phyloP scores from a whole-genome alignment of 2,113 vertebrate species.

The Myotis brandtii region DNA sequence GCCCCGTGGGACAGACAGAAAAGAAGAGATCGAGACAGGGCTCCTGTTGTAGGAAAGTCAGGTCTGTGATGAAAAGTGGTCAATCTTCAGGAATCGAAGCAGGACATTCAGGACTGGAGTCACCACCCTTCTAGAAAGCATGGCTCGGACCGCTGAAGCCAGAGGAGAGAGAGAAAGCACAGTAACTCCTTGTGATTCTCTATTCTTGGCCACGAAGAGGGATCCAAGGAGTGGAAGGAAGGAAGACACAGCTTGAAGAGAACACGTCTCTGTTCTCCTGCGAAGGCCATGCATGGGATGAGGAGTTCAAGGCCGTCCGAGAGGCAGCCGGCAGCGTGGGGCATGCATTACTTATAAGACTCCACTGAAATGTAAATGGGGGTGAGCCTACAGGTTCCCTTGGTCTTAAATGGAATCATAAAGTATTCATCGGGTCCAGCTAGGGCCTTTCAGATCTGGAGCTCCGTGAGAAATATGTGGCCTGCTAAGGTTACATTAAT shows the following conservation, averaged over 20 bases:
- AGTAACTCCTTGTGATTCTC: not conserved
- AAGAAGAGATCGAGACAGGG: not conserved
- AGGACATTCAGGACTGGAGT: no score
- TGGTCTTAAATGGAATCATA: conserved; percentile 83
- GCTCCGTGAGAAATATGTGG: conserved; percentile 76
- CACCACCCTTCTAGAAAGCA: fast-evolving
- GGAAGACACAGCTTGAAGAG: not conserved
- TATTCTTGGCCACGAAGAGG: not conserved
- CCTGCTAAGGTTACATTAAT: conserved; percentile 87
- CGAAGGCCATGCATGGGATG: conserved; percentile 65
- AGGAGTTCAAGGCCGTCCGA: conserved; percentile 70
- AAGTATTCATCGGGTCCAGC: conserved; percentile 82
- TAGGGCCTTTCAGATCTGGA: conserved; percentile 82
- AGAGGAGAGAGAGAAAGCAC: not conserved
- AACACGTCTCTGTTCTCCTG: conserved; percentile 41
- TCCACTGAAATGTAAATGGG: conserved; percentile 85
- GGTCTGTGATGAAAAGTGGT: not conserved
- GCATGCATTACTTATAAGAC: conserved; percentile 86
- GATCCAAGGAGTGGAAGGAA: not conserved
- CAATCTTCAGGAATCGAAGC: not conserved
- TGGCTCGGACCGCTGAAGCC: not conserved
- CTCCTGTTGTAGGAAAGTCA: not conserved
- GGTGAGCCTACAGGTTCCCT: conserved; percentile 81
- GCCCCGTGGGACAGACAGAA: not conserved
- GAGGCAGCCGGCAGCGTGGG: conserved; percentile 51